Evolutionary conservation across 2,797 vertebrate genomes (phyloP).

Genomic region (Hapalemur alaotrensis): DNA sequence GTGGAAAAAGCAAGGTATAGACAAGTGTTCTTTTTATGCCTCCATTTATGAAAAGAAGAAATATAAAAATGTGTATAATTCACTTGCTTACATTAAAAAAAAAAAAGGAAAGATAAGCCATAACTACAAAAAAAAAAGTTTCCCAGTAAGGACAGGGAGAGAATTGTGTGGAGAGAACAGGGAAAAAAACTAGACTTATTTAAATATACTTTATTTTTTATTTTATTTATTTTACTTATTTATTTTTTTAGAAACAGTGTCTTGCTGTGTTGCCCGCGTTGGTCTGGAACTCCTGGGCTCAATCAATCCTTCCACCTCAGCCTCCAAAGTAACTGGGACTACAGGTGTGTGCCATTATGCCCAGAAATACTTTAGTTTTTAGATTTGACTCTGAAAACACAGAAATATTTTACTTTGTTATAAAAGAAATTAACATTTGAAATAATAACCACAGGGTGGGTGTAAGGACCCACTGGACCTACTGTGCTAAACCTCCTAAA

Average conservation of each 20-base stretch:
- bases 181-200: not conserved
- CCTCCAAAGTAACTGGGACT: too few relatives aligned
- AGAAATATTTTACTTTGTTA: not conserved
- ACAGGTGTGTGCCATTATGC: too few relatives aligned
- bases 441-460: not conserved
- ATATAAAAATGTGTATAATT: not conserved
- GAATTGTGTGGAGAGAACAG: not conserved
- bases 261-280: too few relatives aligned
- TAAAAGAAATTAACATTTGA: conserved; percentile 12
- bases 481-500: too few relatives aligned
- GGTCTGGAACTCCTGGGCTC: too few relatives aligned
- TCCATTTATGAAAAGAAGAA: not conserved
- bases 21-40: not conserved
- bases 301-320: too few relatives aligned
- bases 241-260: too few relatives aligned
- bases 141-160: not conserved
- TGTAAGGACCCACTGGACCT: too few relatives aligned
- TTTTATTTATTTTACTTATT: too few relatives aligned
- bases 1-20: not conserved
- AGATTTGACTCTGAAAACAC: not conserved
- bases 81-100: not conserved
- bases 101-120: not conserved
- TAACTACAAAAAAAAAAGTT: not conserved
- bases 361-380: too few relatives aligned
- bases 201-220: not conserved